Conservation (phyloP, 92 coral and sea anemone species). For the Pocillopora meandrina region DNA sequence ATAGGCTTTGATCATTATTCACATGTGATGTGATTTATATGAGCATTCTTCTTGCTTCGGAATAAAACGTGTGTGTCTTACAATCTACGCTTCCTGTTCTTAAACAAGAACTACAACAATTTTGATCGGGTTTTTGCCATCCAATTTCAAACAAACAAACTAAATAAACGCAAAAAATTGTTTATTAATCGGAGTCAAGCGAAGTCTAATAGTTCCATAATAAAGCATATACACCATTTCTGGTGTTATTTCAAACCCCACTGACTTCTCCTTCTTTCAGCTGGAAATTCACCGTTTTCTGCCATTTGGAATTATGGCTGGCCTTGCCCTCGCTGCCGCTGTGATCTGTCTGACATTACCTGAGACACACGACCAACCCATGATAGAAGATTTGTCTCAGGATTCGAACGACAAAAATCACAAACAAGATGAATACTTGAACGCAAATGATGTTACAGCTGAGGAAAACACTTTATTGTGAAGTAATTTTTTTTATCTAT, state of each 20-base stretch:
- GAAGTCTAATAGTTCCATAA: too few relatives aligned
- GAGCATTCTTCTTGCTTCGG: too few relatives aligned
- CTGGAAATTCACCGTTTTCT: conserved; percentile 19
- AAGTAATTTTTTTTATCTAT: neutral
- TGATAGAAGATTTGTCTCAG: conserved; percentile 22
- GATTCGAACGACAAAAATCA: neutral
- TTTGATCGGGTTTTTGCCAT: too few relatives aligned
- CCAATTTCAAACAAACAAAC: too few relatives aligned
- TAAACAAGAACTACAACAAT: too few relatives aligned
- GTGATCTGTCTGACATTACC: conserved; percentile 19
- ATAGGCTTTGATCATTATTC: too few relatives aligned
- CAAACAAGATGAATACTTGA: neutral
- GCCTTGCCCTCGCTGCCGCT: conserved; percentile 22
- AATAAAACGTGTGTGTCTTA: too few relatives aligned
- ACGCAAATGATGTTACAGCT: neutral
- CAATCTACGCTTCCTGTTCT: too few relatives aligned
- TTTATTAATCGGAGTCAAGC: too few relatives aligned
- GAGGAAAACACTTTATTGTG: conserved; percentile 12
- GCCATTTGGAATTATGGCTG: conserved; percentile 40
- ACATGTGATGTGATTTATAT: too few relatives aligned
- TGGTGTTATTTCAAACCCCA: neutral
- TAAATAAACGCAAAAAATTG: too few relatives aligned
- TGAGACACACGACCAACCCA: conserved; percentile 20
- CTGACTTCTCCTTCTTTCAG: neutral
- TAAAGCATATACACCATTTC: too few relatives aligned